Evolutionary conservation across 2,113 vertebrate genomes (phyloP).

Genomic region (Myotis yumanensis): DNA sequence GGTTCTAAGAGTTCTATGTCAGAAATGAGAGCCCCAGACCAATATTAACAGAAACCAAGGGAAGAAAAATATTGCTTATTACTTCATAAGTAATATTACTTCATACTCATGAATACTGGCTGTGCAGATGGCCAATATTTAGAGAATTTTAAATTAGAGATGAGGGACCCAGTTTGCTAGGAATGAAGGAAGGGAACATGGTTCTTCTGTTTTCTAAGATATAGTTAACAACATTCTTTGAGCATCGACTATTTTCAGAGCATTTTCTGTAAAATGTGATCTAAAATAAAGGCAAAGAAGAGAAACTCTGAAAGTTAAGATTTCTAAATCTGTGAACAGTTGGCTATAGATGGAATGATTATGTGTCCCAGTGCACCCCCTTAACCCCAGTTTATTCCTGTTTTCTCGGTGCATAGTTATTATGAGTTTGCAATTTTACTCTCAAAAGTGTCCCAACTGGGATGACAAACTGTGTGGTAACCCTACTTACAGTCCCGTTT

Average conservation of each 20-base stretch:
- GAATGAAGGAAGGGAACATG: neutral
- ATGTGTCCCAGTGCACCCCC: neutral
- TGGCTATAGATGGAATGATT: neutral
- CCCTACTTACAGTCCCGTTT: neutral
- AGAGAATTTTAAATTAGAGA: neutral
- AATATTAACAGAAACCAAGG: neutral
- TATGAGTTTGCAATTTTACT: neutral
- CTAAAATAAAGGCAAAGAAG: conserved; percentile 1
- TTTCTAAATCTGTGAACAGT: neutral
- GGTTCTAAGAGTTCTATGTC: neutral
- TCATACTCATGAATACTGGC: neutral
- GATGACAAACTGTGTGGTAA: neutral
- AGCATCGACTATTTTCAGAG: neutral
- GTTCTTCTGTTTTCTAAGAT: neutral
- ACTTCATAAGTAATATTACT: neutral
- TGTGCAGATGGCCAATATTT: neutral
- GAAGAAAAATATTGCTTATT: neutral
- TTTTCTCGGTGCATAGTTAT: neutral
- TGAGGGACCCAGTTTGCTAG: neutral
- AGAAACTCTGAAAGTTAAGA: neutral
- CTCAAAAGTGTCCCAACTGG: neutral
- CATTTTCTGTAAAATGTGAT: neutral
- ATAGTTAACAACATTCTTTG: neutral
- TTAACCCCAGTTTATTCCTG: neutral
- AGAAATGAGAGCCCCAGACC: neutral